Conservation (phyloP, 2,888 invertebrate genomes). For the Eilema griseolum region DNA sequence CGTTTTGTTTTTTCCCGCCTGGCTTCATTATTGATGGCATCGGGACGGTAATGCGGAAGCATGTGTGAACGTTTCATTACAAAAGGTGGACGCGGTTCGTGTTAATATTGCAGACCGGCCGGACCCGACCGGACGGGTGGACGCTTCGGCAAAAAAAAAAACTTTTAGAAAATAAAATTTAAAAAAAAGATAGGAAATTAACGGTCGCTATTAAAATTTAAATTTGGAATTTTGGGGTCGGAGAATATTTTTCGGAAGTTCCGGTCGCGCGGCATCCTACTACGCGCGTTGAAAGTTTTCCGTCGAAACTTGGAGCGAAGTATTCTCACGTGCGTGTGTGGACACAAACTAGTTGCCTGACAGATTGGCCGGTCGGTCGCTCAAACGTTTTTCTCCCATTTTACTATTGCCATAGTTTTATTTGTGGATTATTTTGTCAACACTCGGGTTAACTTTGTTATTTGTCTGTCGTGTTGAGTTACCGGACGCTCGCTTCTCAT, state of each 20-base stretch:
- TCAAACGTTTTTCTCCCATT: conserved; percentile 49
- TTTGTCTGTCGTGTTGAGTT: conserved; percentile 61
- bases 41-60: conserved; percentile 87
- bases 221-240: conserved; percentile 57
- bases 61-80: conserved; percentile 87
- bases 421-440: conserved; percentile 67
- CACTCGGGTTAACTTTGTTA: conserved; percentile 63
- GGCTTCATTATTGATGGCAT: conserved; percentile 88
- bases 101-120: conserved; percentile 86
- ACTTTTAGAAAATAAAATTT: conserved; percentile 61
- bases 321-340: conserved; percentile 81
- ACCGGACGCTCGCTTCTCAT: conserved; percentile 73
- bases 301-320: conserved; percentile 69
- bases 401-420: conserved; percentile 48
- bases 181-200: conserved; percentile 63
- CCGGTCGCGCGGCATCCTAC: conserved; percentile 58
- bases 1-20: conserved; percentile 87
- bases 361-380: conserved; percentile 68
- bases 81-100: conserved; percentile 86
- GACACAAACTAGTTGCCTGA: conserved; percentile 58
- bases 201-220: conserved; percentile 60
- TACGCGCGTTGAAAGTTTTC: conserved; percentile 76
- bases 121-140: conserved; percentile 85
- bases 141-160: conserved; percentile 75
- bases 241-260: conserved; percentile 52